Evolutionary conservation across 2,888 invertebrate species (phyloP).

Genomic region (Fragum fragum): DNA sequence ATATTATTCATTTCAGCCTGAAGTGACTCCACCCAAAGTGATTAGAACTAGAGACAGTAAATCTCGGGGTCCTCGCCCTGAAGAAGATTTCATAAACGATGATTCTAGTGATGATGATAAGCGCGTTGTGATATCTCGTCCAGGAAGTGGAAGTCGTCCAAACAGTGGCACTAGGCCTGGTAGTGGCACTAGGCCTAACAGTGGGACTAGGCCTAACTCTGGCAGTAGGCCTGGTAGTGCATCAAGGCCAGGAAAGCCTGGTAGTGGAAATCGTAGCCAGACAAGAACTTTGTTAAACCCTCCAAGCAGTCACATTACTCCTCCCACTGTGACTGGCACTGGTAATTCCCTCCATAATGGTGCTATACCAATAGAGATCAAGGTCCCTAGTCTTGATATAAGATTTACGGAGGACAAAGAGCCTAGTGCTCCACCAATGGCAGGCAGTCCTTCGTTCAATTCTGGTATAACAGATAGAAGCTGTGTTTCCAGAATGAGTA

Average conservation of each 20-base stretch:
- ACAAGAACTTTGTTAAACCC: conserved; percentile 31
- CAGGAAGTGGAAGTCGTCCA: conserved; percentile 74
- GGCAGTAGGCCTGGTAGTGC: conserved; percentile 60
- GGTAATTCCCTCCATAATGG: conserved; percentile 20
- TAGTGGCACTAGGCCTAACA: conserved; percentile 65
- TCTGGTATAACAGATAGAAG: conserved; percentile 61
- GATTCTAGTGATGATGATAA: conserved; percentile 77
- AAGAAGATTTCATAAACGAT: conserved; percentile 80
- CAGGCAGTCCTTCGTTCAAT: conserved; percentile 50
- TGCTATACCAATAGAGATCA: conserved; percentile 40
- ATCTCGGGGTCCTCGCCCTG: conserved; percentile 78
- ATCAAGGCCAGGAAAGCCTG: conserved; percentile 44
- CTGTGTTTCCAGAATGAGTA: conserved; percentile 74
- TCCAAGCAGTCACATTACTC: conserved; percentile 15
- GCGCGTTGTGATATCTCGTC: conserved; percentile 60
- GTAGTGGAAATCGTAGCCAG: conserved; percentile 48
- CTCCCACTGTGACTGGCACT: conserved; percentile 12
- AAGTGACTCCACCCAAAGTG: conserved; percentile 39
- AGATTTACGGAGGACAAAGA: conserved; percentile 39
- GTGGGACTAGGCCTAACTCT: conserved; percentile 63
- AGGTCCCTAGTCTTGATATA: conserved; percentile 40
- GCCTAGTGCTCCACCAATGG: conserved; percentile 27
- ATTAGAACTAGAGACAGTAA: conserved; percentile 34
- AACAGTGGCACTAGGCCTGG: conserved; percentile 69
- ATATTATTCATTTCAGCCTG: conserved; percentile 21